phyloP scores from a whole-genome alignment of 1,140 invertebrate genomes.

The Aphelinus certus region DNA sequence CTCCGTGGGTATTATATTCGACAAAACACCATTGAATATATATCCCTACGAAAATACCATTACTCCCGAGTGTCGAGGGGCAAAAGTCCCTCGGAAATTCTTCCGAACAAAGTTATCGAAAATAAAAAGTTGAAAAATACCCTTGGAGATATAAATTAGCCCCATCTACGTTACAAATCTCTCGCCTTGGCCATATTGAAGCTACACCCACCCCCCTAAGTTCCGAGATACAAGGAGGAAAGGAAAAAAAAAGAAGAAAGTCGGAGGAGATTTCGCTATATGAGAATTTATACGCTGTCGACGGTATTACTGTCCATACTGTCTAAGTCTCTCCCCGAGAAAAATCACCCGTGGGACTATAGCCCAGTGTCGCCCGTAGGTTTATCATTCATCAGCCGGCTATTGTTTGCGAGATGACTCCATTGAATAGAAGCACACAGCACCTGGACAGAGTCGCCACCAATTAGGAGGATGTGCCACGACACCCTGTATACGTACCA shows the following conservation, averaged over 20 bases:
- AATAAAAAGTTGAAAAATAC: neutral
- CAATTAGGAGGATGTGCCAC: too few species aligned
- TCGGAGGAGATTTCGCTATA: constrained; percentile 1
- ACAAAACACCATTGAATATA: too few species aligned
- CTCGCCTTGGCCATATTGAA: too few species aligned
- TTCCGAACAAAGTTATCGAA: neutral
- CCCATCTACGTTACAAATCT: neutral
- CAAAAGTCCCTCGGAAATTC: too few species aligned
- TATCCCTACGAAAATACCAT: too few species aligned
- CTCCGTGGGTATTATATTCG: too few species aligned
- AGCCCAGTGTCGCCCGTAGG: neutral
- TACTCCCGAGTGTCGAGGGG: too few species aligned
- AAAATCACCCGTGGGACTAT: constrained; percentile 18
- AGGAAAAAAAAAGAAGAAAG: too few species aligned
- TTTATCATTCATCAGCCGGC: constrained; percentile 31
- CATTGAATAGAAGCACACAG: constrained; percentile 6
- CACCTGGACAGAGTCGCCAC: neutral
- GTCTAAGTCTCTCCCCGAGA: constrained; percentile 8
- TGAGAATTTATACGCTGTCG: constrained; percentile 26
- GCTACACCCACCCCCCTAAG: too few species aligned
- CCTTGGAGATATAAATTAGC: neutral
- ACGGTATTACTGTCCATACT: constrained; percentile 11
- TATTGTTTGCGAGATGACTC: constrained; percentile 28
- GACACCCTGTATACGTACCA: too few species aligned
- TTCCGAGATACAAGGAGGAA: too few species aligned